Conservation (phyloP, 1,140 invertebrate genomes). For the Ceratosolen fusciceps region DNA sequence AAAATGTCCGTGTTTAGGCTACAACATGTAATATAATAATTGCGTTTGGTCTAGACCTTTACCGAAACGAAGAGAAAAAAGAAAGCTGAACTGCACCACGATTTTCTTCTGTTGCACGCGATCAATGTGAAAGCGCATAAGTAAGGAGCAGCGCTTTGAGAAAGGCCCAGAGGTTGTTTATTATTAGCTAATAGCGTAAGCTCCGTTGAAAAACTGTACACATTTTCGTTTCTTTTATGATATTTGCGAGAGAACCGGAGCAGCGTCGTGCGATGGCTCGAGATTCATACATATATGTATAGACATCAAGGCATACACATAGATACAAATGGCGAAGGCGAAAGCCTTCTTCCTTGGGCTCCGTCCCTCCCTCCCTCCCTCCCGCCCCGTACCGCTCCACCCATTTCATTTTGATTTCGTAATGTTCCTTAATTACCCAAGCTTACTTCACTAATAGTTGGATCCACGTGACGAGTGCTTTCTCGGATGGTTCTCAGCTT, state of each 20-base stretch:
- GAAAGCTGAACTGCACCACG: conserved; percentile 67
- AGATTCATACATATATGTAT: too few species aligned
- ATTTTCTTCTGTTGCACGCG: conserved; percentile 58
- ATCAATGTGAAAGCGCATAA: conserved; percentile 50
- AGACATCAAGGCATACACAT: too few species aligned
- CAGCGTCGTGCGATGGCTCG: too few species aligned
- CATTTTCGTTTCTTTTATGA: neutral
- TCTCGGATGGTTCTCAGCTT: neutral
- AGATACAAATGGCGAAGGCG: too few species aligned
- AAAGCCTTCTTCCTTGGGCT: too few species aligned
- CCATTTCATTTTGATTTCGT: conserved; percentile 20
- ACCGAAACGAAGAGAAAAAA: conserved; percentile 59
- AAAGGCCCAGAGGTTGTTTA: conserved; percentile 55
- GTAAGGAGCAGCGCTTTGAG: conserved; percentile 56
- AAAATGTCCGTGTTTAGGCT: conserved; percentile 71
- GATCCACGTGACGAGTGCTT: neutral
- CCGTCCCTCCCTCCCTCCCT: neutral
- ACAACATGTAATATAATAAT: conserved; percentile 73
- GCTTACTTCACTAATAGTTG: conserved; percentile 1
- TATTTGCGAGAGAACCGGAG: neutral
- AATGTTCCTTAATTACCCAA: conserved; percentile 12
- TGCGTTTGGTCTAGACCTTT: conserved; percentile 71
- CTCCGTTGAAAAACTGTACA: conserved; percentile 27
- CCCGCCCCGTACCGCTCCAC: too few species aligned
- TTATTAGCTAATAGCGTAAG: conserved; percentile 54